Evolutionary conservation across 2,888 invertebrate genomes (phyloP), one percentile per base, ranked within the genome.

Genomic region (Physocephala rufipes): DNA sequence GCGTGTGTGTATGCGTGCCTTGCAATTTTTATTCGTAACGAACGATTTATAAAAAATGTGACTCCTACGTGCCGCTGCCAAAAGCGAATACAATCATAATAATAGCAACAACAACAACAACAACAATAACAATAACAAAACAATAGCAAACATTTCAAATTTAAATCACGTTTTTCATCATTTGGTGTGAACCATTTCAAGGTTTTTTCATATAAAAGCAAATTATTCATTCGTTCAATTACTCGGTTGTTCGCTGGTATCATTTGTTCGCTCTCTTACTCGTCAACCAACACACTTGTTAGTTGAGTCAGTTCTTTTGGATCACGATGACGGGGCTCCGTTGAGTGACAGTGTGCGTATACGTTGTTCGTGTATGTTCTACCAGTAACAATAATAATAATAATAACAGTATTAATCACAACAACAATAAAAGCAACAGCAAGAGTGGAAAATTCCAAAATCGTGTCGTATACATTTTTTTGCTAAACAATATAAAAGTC

Each of bases 371-470:
- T n/a, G n/a, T n/a, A 71, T 45, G 71, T n/a, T 45, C 19, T 45
- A 53, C 21, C 36, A 61, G 65, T 61, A 28, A 74, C 58, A 62
- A 53, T 53, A 69, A 36, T 19, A 66, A 55, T 9, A 47, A 28
- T 16, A 9, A 64, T 19, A 66, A 15, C 15, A 55, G 16, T 15
- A 47, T 24, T 13, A 12, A 26, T 30, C 16, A 26, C 55, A 53
- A 30, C 45, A 36, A 62, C 30, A 30, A 61, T 59, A 15, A 45
- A 47, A 58, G 59, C 58, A 66, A 69, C 58, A 70, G 71, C 65
- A 71, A 70, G 75, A 73, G 75, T 76, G 77, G 77, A 78, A 76
- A 78, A 76, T 78, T 78, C 76, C 76, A 74, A 75, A 74, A 70
- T 63, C 63, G 15, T 36, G 24, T 70, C 72, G 28, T 58, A 21